phyloP scores from a whole-genome alignment of 1,140 invertebrate species.

The Capitella teleta region DNA sequence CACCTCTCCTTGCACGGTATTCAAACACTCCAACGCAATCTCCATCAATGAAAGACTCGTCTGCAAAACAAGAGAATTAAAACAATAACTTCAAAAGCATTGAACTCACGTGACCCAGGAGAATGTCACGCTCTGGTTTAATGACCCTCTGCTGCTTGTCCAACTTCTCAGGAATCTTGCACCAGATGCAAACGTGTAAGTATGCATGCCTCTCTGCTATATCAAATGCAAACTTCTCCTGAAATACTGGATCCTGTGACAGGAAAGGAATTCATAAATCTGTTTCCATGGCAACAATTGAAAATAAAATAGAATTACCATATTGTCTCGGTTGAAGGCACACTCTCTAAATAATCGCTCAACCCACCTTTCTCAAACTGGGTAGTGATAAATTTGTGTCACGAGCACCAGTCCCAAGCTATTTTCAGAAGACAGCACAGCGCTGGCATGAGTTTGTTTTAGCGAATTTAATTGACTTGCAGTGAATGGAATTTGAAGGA shows the following conservation, averaged over 20 bases:
- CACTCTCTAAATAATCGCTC: too few relatives aligned
- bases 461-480: too few relatives aligned
- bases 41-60: conserved; percentile 66
- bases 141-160: conserved; percentile 24
- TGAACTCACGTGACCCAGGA: conserved; percentile 29
- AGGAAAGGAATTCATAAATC: too few relatives aligned
- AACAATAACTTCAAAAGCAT: background rate
- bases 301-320: too few relatives aligned
- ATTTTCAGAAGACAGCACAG: too few relatives aligned
- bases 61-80: conserved; percentile 37
- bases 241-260: conserved; percentile 53
- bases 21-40: conserved; percentile 64
- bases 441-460: too few relatives aligned
- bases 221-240: conserved; percentile 64
- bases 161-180: conserved; percentile 21
- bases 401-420: too few relatives aligned
- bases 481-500: too few relatives aligned
- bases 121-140: conserved; percentile 21
- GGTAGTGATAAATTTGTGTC: too few relatives aligned
- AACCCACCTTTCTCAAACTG: too few relatives aligned
- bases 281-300: too few relatives aligned
- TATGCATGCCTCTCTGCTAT: conserved; percentile 59
- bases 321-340: too few relatives aligned
- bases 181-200: conserved; percentile 73
- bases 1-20: conserved; percentile 66